Evolutionary conservation across 2,113 vertebrate species (phyloP).

Genomic region (Misgurnus mizolepis): DNA sequence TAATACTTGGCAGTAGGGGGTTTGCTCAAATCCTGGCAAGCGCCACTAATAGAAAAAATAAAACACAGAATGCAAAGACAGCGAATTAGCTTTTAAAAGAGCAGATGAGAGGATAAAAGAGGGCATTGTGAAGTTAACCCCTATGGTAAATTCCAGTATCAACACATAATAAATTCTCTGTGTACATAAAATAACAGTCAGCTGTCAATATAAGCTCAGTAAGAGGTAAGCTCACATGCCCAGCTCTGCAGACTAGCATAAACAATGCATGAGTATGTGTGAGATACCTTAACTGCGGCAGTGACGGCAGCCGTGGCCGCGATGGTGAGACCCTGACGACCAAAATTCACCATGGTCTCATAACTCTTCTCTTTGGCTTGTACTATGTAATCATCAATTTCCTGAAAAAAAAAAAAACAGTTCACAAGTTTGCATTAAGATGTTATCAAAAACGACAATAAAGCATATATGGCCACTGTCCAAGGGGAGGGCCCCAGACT

Average conservation of each 20-base stretch:
- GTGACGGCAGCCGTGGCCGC: conserved; percentile 85
- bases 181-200: neutral
- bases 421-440: neutral
- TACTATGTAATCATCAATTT: conserved; percentile 86
- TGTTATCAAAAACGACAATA: neutral
- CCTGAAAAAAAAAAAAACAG: conserved; percentile 64
- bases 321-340: conserved; percentile 82
- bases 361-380: conserved; percentile 87
- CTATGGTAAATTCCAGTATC: neutral
- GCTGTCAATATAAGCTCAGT: neutral
- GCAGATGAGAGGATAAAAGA: neutral
- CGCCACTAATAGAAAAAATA: neutral
- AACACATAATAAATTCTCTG: neutral
- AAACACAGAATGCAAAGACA: neutral
- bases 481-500: too few species aligned
- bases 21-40: neutral
- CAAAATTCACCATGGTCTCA: conserved; percentile 88
- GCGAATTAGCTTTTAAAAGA: neutral
- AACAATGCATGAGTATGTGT: conserved; percentile 1
- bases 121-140: neutral
- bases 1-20: too few species aligned
- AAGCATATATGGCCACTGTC: neutral
- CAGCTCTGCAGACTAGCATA: neutral
- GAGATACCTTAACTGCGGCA: conserved; percentile 82
- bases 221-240: neutral